Evolutionary conservation across 2,797 vertebrate species (phyloP).

Genomic region (Cossypha polioptera): DNA sequence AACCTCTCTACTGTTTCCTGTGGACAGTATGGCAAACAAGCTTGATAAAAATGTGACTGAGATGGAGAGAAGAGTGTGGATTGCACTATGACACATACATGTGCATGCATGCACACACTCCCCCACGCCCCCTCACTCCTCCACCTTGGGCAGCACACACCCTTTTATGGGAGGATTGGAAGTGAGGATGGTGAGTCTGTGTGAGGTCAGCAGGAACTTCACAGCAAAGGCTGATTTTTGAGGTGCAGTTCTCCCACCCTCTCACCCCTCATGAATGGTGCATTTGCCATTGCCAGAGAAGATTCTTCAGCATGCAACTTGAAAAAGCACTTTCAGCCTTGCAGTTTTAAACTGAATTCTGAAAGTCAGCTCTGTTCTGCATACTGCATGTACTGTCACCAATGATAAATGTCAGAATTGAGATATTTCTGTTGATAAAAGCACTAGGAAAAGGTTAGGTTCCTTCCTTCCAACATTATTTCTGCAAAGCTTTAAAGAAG

Average conservation of each 20-base stretch:
- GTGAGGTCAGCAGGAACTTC: neutral
- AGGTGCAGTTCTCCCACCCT: neutral
- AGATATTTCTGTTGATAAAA: neutral
- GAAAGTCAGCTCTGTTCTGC: neutral
- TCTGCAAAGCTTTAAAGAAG: neutral
- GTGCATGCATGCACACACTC: neutral
- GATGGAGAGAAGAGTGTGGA: neutral
- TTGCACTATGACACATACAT: neutral
- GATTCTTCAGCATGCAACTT: neutral
- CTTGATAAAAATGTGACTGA: neutral
- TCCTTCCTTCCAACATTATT: neutral
- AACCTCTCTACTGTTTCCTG: neutral
- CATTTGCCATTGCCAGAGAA: neutral
- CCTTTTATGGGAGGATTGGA: slow-evolving; percentile 3
- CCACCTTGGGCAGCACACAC: neutral
- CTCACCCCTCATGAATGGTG: neutral
- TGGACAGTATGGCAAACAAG: neutral
- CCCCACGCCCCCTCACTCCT: neutral
- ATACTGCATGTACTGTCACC: neutral
- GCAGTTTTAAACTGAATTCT: neutral
- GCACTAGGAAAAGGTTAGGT: neutral
- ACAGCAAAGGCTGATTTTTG: neutral
- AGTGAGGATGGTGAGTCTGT: neutral
- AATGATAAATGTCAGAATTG: neutral
- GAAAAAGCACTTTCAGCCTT: neutral